Base-by-base conservation (phyloP, 2,888 invertebrate species). In the Loripinus fragilis region DNA sequence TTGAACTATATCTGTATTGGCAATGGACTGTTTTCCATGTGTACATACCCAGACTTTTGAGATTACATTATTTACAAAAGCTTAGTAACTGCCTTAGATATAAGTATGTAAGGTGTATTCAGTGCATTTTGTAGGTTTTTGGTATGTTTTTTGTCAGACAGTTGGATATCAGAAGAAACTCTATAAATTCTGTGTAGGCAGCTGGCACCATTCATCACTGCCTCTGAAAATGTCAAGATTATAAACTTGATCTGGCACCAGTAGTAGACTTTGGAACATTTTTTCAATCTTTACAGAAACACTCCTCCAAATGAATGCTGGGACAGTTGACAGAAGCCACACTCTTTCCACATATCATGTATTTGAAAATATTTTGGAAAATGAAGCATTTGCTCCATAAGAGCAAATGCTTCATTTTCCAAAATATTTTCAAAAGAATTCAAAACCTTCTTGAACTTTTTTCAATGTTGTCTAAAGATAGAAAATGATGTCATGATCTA, bases 151-250 rank as follows among this genome's bases (percentile, higher is more conserved):
- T 60, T 60, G 60, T 60, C 60, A 60, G 60, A 17, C 60, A 60
- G 30, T 60, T 33, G n/a, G n/a, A 17, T 60, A 60, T 60, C 60
- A 33, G 8, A 23, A 52, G 52, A 30, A 60, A 17, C 60, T 33
- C 60, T 60, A 60, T 60, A 60, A 60, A 60, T 60, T 60, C 33
- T 28, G 20, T 60, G 28, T 33, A 60, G 60, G 28, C 60, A 60
- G 60, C 33, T 60, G 60, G 60, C 23, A 33, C 17, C 10, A 60
- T 60, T 60, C 60, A 60, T 60, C 60, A 60, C 25, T n/a, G 30
- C 33, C 10, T 33, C 33, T 2, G 20, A 60, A 60, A 33, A 12
- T 60, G 60, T 60, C 60, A 60, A 60, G 60, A 60, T 60, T 28
- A 30, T 60, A 60, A 60, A 60, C 25, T 33, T 60, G 28, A 60